Evolutionary conservation across 2,888 invertebrate genomes (phyloP), one percentile per base, ranked within the genome.

Genomic region (Lathronympha strigana): DNA sequence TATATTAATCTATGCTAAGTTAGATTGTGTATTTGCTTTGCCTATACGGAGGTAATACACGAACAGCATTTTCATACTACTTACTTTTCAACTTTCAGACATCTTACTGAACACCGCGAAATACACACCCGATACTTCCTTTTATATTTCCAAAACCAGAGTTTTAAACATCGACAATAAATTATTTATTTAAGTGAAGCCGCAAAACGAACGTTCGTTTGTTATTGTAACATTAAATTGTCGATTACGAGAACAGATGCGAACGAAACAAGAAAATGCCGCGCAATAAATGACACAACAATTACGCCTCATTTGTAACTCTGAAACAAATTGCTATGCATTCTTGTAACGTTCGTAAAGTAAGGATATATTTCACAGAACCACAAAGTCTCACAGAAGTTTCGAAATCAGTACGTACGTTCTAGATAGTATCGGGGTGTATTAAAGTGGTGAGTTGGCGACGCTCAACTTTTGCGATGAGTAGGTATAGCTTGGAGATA

Each of bases 341-440:
- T 51, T 64, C 58, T 58, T 33, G 47, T 47, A 58, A 51, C 50
- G 50, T 50, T 43, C 11, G 40, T 50, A 58, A 58, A 43, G 58
- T 36, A 23, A 43, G 6, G 36, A 21, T 33, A 64, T 58, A 51
- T 51, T 58, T 57, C 13, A 58, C 51, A 5, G 21, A 43, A 33
- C 43, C 51, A 11, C 40, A 40, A 51, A 23, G 50, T 49, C 47
- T 23, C 17, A 13, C 19, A 33, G 5, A 43, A 63, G 33, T 51
- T 57, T 33, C 19, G n/a, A 36, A 40, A 63, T 63, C 58, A 25
- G 17, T 23, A 50, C 51, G 58, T 58, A 58, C 63, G 45, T n/a
- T 31, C 63, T 62, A 71, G 74, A 76, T 76, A 76, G 66, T 66
- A 74, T 75, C 72, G 68, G 62, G 63, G 72, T 75, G 76, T 76